Percentiles rank a stretch among this genome's conserved stretches.
Evolutionary conservation across 2,113 vertebrate genomes (phyloP).

Genomic region (Pontoporia blainvillei): DNA sequence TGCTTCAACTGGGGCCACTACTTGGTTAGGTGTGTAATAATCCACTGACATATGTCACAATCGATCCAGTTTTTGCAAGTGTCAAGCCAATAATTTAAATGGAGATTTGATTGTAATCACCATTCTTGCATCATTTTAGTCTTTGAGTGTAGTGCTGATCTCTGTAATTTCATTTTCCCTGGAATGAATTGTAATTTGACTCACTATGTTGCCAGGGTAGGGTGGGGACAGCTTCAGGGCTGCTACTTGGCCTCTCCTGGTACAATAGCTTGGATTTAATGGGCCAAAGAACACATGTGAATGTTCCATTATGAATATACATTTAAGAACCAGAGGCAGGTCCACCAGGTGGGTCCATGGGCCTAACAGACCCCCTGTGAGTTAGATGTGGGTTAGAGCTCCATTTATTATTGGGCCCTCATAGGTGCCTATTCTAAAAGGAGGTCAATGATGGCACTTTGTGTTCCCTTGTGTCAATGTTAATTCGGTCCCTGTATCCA

Average conservation of each 20-base stretch:
- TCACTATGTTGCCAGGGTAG: background rate
- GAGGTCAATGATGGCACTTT: background rate
- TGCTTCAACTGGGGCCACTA: background rate
- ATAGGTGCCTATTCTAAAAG: background rate
- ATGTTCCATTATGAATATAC: background rate
- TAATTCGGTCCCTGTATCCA: background rate
- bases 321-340: background rate
- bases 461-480: background rate
- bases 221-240: background rate
- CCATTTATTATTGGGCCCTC: background rate
- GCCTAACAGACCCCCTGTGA: background rate
- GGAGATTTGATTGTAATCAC: background rate
- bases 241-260: background rate
- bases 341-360: background rate
- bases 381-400: background rate
- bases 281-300: background rate
- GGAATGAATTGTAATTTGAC: background rate
- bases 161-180: background rate
- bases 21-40: background rate
- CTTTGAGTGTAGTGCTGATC: background rate
- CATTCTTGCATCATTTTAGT: background rate
- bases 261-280: background rate
- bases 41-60: background rate
- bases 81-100: background rate
- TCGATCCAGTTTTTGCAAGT: background rate